Evolutionary conservation across 1,140 invertebrate genomes (phyloP), one percentile per base, ranked within the genome.

Genomic region (Procambarus clarkii): DNA sequence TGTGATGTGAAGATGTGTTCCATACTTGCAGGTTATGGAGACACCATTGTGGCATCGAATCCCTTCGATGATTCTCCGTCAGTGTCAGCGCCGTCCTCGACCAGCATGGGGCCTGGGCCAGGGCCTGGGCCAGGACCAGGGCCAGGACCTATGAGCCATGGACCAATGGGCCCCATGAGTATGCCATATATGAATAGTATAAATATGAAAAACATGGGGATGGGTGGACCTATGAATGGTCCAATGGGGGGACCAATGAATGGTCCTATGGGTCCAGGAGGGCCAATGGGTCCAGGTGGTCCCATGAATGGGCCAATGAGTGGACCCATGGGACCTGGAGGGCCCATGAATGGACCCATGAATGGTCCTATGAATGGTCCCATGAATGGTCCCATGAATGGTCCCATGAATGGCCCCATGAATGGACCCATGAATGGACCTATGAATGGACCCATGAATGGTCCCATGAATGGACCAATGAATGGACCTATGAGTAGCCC

Each of bases 21-120:
- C n/a, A n/a, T 88, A 46, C 64, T 91, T 93, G 13, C 89, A 92
- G 93, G 93, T 81, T 93, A 93, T 83, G 98, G 98, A 71, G 98
- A 98, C 94, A 98, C 98, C 77, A 98, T 99, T 94, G 96, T 98
- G 91, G 98, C 98, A 60, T 98, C 97, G 86, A 99, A 99, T 95
- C 98, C 98, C 48, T 99, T 99, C 95, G 98, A 99, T 95, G 98
- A 99, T 94, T 97, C 97, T 15, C 97, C 98, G 45, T 96, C 95
- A 93, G 96, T 83, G 44, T 91, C 93, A 48, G 82, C 78, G 24
- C 87, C 87, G 21, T 93, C 90, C 74, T 93, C 86, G 94, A 98
- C 98, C 78, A 98, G 98, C 94, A 96, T 98, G 92, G 98, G 98
- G 60, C 98, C 97, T 87, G 98, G 99, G 95, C 96, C 95, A 93